A percentile compares a stretch with the other conserved stretches of the same genome.
phyloP scores from a whole-genome alignment of 1,140 invertebrate genomes.

The Drosophila pseudoananassae region DNA sequence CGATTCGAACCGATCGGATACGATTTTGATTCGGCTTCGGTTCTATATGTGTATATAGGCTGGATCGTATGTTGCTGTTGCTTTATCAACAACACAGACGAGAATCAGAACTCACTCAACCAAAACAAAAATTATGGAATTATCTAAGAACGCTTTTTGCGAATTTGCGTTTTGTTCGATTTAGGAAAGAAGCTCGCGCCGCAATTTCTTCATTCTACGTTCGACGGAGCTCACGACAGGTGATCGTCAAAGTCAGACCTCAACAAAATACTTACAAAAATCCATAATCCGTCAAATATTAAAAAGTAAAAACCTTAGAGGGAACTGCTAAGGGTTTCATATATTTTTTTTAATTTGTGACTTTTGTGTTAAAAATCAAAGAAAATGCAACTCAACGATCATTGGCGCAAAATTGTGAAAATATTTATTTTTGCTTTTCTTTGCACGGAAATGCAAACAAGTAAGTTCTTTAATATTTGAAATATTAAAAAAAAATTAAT shows the following conservation, averaged over 20 bases:
- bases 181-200: slow-evolving; percentile 51
- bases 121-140: slow-evolving; percentile 73
- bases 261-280: not conserved
- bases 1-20: slow-evolving; percentile 3
- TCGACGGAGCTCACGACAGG: slow-evolving; percentile 53
- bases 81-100: slow-evolving; percentile 21
- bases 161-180: slow-evolving; percentile 64
- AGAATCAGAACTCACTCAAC: slow-evolving; percentile 49
- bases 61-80: slow-evolving; percentile 16
- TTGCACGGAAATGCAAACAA: slow-evolving; percentile 81
- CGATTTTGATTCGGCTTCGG: not conserved
- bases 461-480: slow-evolving; percentile 44
- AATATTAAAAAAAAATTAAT: no score
- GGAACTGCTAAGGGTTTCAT: not conserved
- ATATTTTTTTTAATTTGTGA: slow-evolving; percentile 15
- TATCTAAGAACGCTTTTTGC: slow-evolving; percentile 72
- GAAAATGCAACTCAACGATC: slow-evolving; percentile 68
- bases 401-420: slow-evolving; percentile 62
- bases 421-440: slow-evolving; percentile 74
- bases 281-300: not conserved
- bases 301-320: not conserved
- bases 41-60: not conserved
- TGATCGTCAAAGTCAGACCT: slow-evolving; percentile 22
- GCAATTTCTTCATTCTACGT: slow-evolving; percentile 60
- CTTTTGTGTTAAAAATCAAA: not conserved